Evolutionary conservation across 2,888 invertebrate genomes (phyloP).

Genomic region (Rhingia campestris): DNA sequence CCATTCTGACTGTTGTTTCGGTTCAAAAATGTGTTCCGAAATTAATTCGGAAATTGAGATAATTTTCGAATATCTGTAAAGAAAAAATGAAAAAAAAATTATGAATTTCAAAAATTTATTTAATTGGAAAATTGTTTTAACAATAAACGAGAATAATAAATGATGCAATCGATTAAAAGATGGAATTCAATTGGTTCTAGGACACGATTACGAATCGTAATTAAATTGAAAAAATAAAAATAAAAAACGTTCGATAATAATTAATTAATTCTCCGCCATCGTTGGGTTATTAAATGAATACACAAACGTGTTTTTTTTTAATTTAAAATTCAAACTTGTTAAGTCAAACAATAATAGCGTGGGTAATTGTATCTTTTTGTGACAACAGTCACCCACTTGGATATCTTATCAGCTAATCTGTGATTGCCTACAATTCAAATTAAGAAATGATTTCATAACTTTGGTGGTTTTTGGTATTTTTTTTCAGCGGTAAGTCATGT

Average conservation of each 20-base stretch:
- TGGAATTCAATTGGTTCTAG: neutral
- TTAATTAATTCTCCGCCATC: conserved; percentile 25
- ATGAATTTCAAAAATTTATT: conserved; percentile 18
- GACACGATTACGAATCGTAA: neutral
- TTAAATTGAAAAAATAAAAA: neutral
- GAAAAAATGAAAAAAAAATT: conserved; percentile 2
- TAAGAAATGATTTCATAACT: neutral
- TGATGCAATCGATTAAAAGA: conserved; percentile 18
- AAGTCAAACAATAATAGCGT: neutral
- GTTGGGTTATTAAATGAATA: conserved; percentile 14
- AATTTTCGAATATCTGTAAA: conserved; percentile 32
- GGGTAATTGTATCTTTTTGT: too few species aligned
- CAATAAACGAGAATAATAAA: conserved; percentile 23
- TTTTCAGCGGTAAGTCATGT: neutral
- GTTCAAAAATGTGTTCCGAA: neutral
- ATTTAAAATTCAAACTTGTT: neutral
- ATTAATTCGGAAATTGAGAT: neutral
- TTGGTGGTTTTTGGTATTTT: neutral
- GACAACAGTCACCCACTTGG: neutral
- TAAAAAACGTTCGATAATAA: conserved; percentile 3
- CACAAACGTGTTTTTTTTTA: conserved; percentile 19
- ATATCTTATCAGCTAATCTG: conserved; percentile 36
- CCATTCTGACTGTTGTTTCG: neutral
- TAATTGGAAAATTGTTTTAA: conserved; percentile 5
- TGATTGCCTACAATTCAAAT: neutral